Conservation (phyloP, 64 coral and sea anemone species). For the Trachythela sp. region DNA sequence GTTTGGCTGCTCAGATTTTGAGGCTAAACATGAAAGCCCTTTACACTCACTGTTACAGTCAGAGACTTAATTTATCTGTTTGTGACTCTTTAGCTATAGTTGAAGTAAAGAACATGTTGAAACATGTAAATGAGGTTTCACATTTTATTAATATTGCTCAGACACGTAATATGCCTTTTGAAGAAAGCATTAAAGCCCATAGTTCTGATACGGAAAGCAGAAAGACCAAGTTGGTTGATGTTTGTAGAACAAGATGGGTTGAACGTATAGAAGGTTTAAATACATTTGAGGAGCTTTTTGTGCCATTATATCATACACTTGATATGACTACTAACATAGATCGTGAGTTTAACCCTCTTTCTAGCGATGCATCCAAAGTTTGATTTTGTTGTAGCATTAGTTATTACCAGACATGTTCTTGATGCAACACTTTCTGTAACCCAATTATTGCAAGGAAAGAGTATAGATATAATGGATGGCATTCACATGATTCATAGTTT, state of each 20-base stretch:
- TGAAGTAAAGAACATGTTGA: conserved; percentile 34
- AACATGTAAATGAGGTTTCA: conserved; percentile 8
- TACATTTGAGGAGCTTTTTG: background rate
- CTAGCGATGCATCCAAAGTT: background rate
- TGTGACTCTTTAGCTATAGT: conserved; percentile 5
- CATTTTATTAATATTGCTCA: conserved; percentile 36
- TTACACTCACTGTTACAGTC: conserved; percentile 2
- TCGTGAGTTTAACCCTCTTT: background rate
- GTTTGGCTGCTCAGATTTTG: conserved; percentile 6
- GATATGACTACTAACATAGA: background rate
- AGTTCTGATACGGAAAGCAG: background rate
- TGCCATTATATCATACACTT: background rate
- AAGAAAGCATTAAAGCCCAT: background rate
- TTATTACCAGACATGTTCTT: background rate
- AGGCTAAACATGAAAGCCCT: background rate
- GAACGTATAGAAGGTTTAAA: background rate
- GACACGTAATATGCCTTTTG: background rate
- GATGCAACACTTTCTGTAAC: no score
- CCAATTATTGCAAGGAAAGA: no score
- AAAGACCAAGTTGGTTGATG: conserved; percentile 13
- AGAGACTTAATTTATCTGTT: conserved; percentile 23
- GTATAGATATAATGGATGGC: no score
- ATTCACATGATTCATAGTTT: no score
- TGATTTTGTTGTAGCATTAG: background rate
- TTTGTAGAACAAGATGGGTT: conserved; percentile 32